Evolutionary conservation across 2,113 vertebrate species (phyloP).

Genomic region (Colinus virginianus): DNA sequence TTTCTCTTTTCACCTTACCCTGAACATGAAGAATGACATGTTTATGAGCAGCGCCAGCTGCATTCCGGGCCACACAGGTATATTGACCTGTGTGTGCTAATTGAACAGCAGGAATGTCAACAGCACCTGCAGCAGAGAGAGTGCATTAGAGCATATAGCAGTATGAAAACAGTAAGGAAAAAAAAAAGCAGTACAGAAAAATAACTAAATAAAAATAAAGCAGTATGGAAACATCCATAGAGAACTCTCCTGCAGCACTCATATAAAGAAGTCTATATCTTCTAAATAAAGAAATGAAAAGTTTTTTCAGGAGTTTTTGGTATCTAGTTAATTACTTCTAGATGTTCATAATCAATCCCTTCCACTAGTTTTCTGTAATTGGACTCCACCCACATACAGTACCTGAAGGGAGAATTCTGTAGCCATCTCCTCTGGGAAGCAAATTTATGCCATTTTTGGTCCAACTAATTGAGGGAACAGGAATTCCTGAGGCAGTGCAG

Average conservation of each 20-base stretch:
- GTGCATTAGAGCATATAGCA: neutral
- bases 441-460: conserved; percentile 88
- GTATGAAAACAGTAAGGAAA: neutral
- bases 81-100: conserved; percentile 89
- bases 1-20: conserved; percentile 75
- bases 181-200: too few relatives aligned
- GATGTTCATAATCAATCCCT: neutral
- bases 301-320: neutral
- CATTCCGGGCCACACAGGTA: conserved; percentile 85
- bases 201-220: too few relatives aligned
- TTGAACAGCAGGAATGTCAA: conserved; percentile 87
- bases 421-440: conserved; percentile 81
- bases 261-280: neutral
- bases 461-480: conserved; percentile 88
- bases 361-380: neutral
- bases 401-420: conserved; percentile 91
- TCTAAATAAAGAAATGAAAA: neutral
- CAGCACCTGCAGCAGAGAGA: conserved; percentile 78
- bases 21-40: conserved; percentile 88
- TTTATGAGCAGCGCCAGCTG: conserved; percentile 89
- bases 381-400: neutral
- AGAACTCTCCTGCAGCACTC: neutral
- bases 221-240: neutral
- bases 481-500: conserved; percentile 91
- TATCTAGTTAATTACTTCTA: neutral